Evolutionary conservation across 2,888 invertebrate genomes (phyloP), one percentile per base, ranked within the genome.

Genomic region (Thecocarcelia acutangulata): DNA sequence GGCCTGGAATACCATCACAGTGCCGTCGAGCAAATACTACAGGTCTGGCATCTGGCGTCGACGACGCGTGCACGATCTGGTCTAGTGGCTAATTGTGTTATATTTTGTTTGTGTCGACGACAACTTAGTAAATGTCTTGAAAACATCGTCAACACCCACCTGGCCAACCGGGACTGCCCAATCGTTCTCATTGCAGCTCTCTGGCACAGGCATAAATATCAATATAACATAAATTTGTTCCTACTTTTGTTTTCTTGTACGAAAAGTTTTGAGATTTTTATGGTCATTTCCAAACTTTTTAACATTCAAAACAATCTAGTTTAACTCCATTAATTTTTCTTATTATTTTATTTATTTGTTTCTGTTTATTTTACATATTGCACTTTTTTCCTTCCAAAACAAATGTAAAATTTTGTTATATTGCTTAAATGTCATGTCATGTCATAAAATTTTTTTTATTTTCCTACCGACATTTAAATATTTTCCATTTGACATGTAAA

Each of bases 391-490:
- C 28, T 58, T 33, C 3, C 42, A 33, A 50, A 33, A 46, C 24
- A 76, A 15, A 44, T 59, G 52, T 52, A 59, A 58, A 17, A 13
- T 11, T 59, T 44, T 59, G 15, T 13, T 12, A 0, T 78, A 61
- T 79, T 66, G 58, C 78, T 59, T 72, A 79, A 79, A 59, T 79
- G 80, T 78, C 83, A 83, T 83, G 76, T 80, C 80, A 77, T 77
- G 80, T 80, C 80, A 78, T 78, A 83, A 78, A 80, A 70, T 46
- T 72, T 83, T 54, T 58, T 15, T 59, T 33, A 33, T 33, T 33
- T 21, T 56, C 42, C 64, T 56, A 44, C 69, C 61, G 69, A 76
- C 68, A 76, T 48, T 59, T 73, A 63, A 78, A 78, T 68, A 46
- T 56, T 68, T 42, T 50, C 33, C 63, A 19, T 28, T 56, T 77